Evolutionary conservation across 1,140 invertebrate species (phyloP).

Genomic region (Macrotrachela quadricornifera): DNA sequence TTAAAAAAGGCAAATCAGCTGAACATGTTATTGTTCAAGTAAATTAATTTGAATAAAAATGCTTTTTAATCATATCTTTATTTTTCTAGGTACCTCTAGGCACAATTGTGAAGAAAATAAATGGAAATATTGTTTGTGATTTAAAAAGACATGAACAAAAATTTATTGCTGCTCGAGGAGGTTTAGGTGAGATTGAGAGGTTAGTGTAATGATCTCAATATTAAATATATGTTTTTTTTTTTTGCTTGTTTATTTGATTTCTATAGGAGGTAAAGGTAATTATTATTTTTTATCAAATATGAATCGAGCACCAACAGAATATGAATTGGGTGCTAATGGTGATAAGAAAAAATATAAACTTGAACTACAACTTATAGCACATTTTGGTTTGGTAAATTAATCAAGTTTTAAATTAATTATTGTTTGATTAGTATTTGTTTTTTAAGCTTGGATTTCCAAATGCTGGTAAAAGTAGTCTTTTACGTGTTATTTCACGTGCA

Average conservation of each 20-base stretch:
- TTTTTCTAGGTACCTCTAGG: conserved; percentile 53
- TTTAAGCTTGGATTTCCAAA: conserved; percentile 88
- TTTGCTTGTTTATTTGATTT: too few species aligned
- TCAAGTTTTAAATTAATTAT: not conserved
- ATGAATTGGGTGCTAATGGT: conserved; percentile 64
- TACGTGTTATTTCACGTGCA: conserved; percentile 68
- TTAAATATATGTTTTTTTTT: too few species aligned
- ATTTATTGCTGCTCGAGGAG: conserved; percentile 78
- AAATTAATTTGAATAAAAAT: too few species aligned
- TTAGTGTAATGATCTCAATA: too few species aligned
- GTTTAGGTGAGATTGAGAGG: conserved; percentile 37
- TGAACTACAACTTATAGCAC: conserved; percentile 74
- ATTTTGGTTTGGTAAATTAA: conserved; percentile 55
- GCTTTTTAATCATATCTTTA: too few species aligned
- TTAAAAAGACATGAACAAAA: conserved; percentile 46
- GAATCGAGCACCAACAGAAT: conserved; percentile 57
- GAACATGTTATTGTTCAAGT: not conserved
- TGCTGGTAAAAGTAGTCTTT: conserved; percentile 80
- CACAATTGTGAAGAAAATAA: conserved; percentile 47
- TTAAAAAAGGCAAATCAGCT: conserved; percentile 4
- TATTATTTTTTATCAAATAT: conserved; percentile 61
- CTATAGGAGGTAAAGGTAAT: conserved; percentile 62
- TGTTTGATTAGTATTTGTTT: conserved; percentile 14
- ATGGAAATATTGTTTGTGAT: conserved; percentile 45
- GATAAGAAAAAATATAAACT: conserved; percentile 43